phyloP scores from a whole-genome alignment of 2,113 vertebrate genomes.

The Chloroceryle aenea region DNA sequence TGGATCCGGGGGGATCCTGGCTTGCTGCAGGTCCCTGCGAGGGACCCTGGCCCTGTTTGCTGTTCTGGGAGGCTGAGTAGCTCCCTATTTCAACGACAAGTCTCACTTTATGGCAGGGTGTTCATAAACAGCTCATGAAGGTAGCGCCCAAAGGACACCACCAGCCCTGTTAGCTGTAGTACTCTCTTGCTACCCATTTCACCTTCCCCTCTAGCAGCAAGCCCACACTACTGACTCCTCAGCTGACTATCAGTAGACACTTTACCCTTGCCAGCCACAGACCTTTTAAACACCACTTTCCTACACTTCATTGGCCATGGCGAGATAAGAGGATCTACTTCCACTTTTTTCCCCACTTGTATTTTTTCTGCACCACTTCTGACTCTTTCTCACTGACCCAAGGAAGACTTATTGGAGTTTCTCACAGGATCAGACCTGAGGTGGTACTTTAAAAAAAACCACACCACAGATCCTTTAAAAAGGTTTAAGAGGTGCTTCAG shows the following conservation, averaged over 20 bases:
- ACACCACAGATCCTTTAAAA: background rate
- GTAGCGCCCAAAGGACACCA: background rate
- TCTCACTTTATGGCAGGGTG: background rate
- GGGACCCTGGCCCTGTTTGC: background rate
- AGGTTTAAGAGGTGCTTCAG: background rate
- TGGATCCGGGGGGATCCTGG: background rate
- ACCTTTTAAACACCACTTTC: background rate
- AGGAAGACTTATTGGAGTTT: background rate
- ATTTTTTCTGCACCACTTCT: background rate
- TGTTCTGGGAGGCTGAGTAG: background rate
- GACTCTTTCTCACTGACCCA: background rate
- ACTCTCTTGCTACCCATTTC: background rate
- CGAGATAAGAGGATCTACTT: background rate
- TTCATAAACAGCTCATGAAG: background rate
- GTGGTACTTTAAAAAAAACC: background rate
- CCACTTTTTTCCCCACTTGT: background rate
- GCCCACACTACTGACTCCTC: background rate
- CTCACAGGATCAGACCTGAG: background rate
- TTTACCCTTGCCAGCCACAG: background rate
- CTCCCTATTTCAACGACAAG: background rate
- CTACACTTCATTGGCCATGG: rapidly evolving
- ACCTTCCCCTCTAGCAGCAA: background rate
- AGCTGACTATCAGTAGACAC: background rate
- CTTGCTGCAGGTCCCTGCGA: background rate
- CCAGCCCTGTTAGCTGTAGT: background rate